Evolutionary conservation across 2,888 invertebrate genomes (phyloP).

Genomic region (Drosophila antonietae): DNA sequence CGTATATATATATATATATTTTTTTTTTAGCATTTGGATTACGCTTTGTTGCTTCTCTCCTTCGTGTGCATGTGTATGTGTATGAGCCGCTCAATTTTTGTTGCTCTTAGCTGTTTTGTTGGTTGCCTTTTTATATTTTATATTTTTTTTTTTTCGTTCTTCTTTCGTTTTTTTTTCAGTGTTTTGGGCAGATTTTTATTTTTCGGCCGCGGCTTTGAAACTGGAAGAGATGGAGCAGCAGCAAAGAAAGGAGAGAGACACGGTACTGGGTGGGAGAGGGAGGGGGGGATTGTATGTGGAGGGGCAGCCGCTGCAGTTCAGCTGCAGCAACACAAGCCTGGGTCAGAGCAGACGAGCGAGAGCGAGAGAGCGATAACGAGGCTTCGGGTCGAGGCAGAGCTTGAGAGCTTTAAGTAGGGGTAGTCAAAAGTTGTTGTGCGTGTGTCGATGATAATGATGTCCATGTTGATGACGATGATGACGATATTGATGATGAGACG

Average conservation of each 20-base stretch:
- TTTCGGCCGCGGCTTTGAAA: constrained; percentile 58
- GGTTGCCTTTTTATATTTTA: constrained; percentile 50
- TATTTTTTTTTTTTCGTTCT: constrained; percentile 20
- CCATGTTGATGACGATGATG: constrained; percentile 41
- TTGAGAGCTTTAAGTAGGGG: constrained; percentile 75
- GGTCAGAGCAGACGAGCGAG: constrained; percentile 6
- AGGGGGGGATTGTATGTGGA: constrained; percentile 8
- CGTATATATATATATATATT: constrained; percentile 8
- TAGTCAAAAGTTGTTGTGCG: constrained; percentile 57
- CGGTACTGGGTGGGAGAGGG: neutral
- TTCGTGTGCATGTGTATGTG: constrained; percentile 27
- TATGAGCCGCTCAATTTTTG: constrained; percentile 34
- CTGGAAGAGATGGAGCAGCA: constrained; percentile 23
- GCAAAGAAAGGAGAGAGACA: neutral
- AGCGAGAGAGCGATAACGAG: constrained; percentile 22
- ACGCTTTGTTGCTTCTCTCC: constrained; percentile 65
- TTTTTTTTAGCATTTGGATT: constrained; percentile 74
- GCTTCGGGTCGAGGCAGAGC: constrained; percentile 48
- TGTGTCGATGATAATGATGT: constrained; percentile 31
- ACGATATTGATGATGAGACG: constrained; percentile 21
- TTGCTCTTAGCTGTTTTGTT: constrained; percentile 32
- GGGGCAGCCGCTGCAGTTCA: constrained; percentile 40
- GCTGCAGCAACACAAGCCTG: constrained; percentile 24
- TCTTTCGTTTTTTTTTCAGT: constrained; percentile 47
- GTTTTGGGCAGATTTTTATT: constrained; percentile 81